phyloP scores from a whole-genome alignment of 2,113 vertebrate species.

The Capra hircus region DNA sequence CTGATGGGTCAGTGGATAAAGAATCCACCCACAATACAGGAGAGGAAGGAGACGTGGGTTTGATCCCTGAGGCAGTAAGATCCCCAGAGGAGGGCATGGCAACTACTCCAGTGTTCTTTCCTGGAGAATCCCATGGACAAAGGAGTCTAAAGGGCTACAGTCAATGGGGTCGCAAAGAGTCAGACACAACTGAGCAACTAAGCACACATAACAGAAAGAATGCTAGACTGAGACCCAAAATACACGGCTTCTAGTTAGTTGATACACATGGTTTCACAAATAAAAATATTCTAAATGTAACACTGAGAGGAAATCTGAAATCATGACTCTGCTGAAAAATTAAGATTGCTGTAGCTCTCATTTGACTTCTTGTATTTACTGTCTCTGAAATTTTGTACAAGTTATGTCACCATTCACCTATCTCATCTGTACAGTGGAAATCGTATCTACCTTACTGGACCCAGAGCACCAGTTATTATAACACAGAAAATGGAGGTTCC shows the following conservation, averaged over 20 bases:
- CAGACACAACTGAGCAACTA: neutral
- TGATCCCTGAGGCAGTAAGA: neutral
- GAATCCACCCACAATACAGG: neutral
- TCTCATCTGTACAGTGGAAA: neutral
- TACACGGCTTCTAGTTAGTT: neutral
- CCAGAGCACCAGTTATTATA: neutral
- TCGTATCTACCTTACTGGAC: neutral
- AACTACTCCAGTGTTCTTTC: neutral
- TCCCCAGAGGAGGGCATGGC: neutral
- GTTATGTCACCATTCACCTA: neutral
- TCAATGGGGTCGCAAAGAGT: neutral
- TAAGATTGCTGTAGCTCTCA: neutral
- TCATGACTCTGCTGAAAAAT: neutral
- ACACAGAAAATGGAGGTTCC: neutral
- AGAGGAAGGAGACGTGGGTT: neutral
- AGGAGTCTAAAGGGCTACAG: neutral
- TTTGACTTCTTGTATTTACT: neutral
- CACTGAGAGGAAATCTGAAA: slow-evolving; percentile 31
- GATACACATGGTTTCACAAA: slow-evolving; percentile 43
- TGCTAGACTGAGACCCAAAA: neutral
- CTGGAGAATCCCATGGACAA: neutral
- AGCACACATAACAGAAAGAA: neutral
- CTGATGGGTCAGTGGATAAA: neutral
- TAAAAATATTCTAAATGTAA: slow-evolving; percentile 12
- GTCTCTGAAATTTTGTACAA: neutral